Base-by-base conservation (phyloP, 2,797 vertebrate species). In the Loriculus beryllinus region DNA sequence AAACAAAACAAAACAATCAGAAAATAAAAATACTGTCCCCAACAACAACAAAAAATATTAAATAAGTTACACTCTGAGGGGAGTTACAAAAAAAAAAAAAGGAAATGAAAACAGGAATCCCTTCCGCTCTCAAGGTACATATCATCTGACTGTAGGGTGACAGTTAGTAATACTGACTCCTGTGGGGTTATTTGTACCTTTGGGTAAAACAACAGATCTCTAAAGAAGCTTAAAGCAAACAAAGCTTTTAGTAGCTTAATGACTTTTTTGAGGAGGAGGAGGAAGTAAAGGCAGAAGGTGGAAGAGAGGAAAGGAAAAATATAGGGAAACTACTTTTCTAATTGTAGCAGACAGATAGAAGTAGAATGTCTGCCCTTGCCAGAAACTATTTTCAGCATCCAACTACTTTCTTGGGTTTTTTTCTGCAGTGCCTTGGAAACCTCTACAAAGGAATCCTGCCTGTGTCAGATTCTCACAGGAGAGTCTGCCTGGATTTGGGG, bases 191-290 rank as follows among this genome's bases (percentile, higher is more conserved):
- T 74, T 68, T 82, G 87, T 48, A 60, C 57, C 70, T 48, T 62
- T 69, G 19, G 20, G 69, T 92, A 57, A 86, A 86, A 90, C 48
- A 88, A 72, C 37, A 84, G 60, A 28, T 69, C 54, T 94, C 76
- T 59, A 83, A 93, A 92, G 56, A 43, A 16, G 9, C n/a, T 60
- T 59, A 71, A 87, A 80, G 29, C 42, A 69, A 93, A 84, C 77
- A 10, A 82, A 48, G 10, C 28, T 75, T 23, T 76, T 68, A 56
- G 19, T 7, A 92, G 63, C 21, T 59, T 49, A 40, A 56, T 40
- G 23, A 28, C 3, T 49, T 88, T 39, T 87, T 77, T 43, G 21
- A 89, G 37, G 17, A 65, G 9, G 23, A 91, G 19, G 45, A 71
- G 60, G 22, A 8, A 85, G 9, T 8, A 82, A 90, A 79, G 11